Conservation (phyloP, 1,140 invertebrate genomes). For the Papilio dardanus region DNA sequence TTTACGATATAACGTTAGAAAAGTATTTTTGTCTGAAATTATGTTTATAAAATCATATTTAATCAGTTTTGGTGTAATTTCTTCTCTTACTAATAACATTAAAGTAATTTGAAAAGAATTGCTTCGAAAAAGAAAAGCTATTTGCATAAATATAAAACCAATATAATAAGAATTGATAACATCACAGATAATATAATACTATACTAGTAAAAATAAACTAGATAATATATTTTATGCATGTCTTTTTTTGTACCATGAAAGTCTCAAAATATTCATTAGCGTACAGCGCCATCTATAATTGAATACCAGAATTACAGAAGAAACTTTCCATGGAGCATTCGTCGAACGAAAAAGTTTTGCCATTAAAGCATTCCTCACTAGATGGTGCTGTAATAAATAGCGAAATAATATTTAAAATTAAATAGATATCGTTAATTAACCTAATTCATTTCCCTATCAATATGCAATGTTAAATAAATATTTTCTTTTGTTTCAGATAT, state of each 20-base stretch:
- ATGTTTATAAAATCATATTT: not conserved
- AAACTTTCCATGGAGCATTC: not conserved
- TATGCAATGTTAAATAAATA: slow-evolving; percentile 24
- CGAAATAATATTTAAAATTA: slow-evolving; percentile 29
- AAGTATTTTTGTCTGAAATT: not conserved
- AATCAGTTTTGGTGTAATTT: not conserved
- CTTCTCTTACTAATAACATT: too few relatives aligned
- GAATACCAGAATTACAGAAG: not conserved
- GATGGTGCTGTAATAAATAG: slow-evolving; percentile 41
- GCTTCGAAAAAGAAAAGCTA: too few relatives aligned
- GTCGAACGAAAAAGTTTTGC: not conserved
- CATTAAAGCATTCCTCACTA: not conserved
- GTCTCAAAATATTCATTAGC: not conserved
- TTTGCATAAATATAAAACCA: too few relatives aligned
- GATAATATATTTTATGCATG: not conserved
- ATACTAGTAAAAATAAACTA: too few relatives aligned
- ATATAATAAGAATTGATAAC: too few relatives aligned
- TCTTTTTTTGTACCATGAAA: not conserved
- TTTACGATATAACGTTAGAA: not conserved
- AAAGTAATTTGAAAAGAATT: too few relatives aligned
- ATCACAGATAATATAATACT: too few relatives aligned
- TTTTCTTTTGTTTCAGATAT: slow-evolving; percentile 72
- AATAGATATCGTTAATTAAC: slow-evolving; percentile 22
- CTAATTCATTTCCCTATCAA: not conserved
- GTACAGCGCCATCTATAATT: slow-evolving; percentile 34